Conservation (phyloP, 2,888 invertebrate genomes). For the Nephrotoma guestfalica region DNA sequence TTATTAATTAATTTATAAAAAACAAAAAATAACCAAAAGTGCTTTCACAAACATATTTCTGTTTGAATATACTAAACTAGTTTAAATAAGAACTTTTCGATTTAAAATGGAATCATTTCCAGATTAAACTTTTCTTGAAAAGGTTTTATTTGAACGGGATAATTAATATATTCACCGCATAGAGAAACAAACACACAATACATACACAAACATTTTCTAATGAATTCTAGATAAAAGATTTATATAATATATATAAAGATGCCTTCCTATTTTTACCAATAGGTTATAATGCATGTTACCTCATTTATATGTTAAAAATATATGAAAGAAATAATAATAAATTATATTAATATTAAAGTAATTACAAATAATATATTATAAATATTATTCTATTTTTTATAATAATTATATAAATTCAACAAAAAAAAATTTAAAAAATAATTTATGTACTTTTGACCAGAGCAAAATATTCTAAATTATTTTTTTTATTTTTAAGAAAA, state of each 20-base stretch:
- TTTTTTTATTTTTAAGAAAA: constrained; percentile 11
- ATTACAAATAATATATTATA: background rate
- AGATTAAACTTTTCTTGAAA: background rate
- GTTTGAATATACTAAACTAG: background rate
- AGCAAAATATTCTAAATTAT: constrained; percentile 28
- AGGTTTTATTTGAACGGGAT: background rate
- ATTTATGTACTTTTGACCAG: constrained; percentile 31
- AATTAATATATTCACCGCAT: background rate
- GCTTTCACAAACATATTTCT: background rate
- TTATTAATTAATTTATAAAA: background rate
- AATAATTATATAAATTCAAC: background rate
- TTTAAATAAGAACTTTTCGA: background rate
- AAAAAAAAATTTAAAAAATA: constrained; percentile 11
- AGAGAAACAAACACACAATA: background rate
- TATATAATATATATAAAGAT: constrained; percentile 10
- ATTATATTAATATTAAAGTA: background rate
- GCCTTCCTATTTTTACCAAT: constrained; percentile 17
- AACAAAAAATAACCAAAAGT: background rate
- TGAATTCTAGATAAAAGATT: background rate
- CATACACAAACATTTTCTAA: background rate
- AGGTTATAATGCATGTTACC: constrained; percentile 15
- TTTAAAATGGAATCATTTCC: background rate
- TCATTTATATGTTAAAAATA: constrained; percentile 8
- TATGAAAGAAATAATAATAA: background rate
- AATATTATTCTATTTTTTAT: background rate